These are phyloP conservation scores for Anhinga anhinga DNA, from an alignment of 2,113 vertebrate species.

Conservation along the genomic window DNA sequence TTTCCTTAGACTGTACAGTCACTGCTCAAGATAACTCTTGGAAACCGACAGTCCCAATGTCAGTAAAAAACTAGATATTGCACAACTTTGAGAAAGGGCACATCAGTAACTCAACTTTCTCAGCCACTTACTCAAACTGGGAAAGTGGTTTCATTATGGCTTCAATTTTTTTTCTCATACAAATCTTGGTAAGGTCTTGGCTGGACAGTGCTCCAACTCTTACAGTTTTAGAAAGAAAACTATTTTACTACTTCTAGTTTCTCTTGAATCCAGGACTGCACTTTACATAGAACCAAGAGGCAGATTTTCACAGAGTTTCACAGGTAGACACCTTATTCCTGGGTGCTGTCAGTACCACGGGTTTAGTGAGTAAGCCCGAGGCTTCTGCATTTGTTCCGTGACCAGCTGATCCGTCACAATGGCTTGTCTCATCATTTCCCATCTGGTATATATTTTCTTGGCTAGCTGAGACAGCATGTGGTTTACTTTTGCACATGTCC, in stretches of 20 bases:
- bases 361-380: neutral
- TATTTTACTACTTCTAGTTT: neutral
- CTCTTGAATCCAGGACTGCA: neutral
- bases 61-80: neutral
- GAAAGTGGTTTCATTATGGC: neutral
- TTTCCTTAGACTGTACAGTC: neutral
- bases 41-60: accelerated
- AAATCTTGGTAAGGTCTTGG: neutral
- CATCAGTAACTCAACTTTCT: neutral
- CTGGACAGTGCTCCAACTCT: neutral
- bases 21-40: neutral
- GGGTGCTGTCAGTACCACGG: accelerated
- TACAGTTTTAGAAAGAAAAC: neutral
- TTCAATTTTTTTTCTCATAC: neutral
- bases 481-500: conserved; percentile 59
- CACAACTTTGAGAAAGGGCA: neutral
- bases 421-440: conserved; percentile 37
- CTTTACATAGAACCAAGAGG: neutral
- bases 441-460: conserved; percentile 51
- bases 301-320: neutral
- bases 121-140: neutral
- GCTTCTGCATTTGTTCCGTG: neutral
- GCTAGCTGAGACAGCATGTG: conserved; percentile 48
- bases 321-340: neutral
- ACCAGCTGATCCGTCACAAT: neutral